Percentiles rank a stretch among this genome's conserved stretches.
Conservation (phyloP, 2,797 vertebrate species). For the Micropoecilia bifurca region DNA sequence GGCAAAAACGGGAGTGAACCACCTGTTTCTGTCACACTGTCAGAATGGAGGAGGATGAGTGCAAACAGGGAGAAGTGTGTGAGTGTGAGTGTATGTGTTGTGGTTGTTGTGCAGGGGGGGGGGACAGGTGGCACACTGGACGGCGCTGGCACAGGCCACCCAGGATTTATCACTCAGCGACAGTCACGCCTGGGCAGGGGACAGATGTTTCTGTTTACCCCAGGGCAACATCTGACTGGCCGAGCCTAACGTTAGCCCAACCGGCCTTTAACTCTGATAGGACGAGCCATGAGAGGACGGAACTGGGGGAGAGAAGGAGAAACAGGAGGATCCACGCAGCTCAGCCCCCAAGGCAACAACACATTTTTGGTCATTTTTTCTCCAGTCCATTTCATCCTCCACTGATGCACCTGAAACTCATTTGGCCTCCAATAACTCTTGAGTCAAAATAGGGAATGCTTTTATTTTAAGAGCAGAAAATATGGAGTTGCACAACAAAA, state of each 20-base stretch:
- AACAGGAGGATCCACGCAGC: slow-evolving; percentile 62
- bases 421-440: slow-evolving; percentile 76
- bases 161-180: slow-evolving; percentile 81
- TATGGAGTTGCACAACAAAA: slow-evolving; percentile 59
- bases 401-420: slow-evolving; percentile 80
- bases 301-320: slow-evolving; percentile 24
- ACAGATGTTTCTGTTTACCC: slow-evolving; percentile 83
- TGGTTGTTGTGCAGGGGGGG: slow-evolving; percentile 64
- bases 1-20: slow-evolving; percentile 78
- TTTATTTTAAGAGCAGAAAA: slow-evolving; percentile 76
- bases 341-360: slow-evolving; percentile 61
- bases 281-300: slow-evolving; percentile 41
- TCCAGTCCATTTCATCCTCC: slow-evolving; percentile 69
- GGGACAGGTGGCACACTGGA: slow-evolving; percentile 80
- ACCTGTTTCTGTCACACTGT: slow-evolving; percentile 86
- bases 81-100: slow-evolving; percentile 40
- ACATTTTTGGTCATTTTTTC: slow-evolving; percentile 69
- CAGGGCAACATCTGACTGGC: slow-evolving; percentile 78
- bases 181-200: slow-evolving; percentile 79
- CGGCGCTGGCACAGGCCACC: slow-evolving; percentile 74
- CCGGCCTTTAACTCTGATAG: slow-evolving; percentile 45
- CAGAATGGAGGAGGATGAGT: slow-evolving; percentile 73
- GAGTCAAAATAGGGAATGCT: slow-evolving; percentile 74
- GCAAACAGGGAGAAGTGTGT: slow-evolving; percentile 73
- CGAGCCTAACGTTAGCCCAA: slow-evolving; percentile 64